Conservation (phyloP, 2,113 vertebrate genomes). For the Psophia crepitans region DNA sequence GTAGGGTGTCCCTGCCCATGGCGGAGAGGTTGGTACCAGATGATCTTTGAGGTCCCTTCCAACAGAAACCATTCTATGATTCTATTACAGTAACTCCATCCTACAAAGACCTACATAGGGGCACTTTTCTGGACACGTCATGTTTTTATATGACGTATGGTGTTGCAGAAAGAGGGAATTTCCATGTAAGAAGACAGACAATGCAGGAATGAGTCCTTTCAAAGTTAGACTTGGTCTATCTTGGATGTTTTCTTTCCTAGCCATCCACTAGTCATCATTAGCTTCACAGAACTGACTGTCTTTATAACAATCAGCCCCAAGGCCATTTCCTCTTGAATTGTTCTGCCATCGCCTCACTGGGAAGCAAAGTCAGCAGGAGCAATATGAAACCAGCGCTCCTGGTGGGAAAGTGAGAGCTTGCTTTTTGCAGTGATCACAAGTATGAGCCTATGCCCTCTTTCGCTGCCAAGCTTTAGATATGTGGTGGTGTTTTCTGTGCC, state of each 20-base stretch:
- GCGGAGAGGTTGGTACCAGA: no score
- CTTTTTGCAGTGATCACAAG: neutral
- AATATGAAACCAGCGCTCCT: fast-evolving
- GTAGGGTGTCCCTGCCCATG: no score
- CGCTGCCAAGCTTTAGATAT: neutral
- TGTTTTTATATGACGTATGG: neutral
- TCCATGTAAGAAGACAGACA: neutral
- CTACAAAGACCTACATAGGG: neutral
- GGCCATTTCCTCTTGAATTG: neutral
- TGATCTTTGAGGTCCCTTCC: no score
- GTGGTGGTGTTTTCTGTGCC: neutral
- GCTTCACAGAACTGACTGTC: neutral
- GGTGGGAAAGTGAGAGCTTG: neutral
- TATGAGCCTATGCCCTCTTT: neutral
- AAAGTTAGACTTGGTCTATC: neutral
- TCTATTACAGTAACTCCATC: neutral
- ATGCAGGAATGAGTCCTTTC: neutral
- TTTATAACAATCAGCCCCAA: neutral
- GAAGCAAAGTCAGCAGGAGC: neutral
- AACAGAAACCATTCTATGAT: no score
- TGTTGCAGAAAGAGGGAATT: neutral
- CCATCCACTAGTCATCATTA: neutral
- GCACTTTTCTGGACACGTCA: neutral
- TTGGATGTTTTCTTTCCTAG: neutral
- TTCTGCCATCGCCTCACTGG: neutral